Base-by-base conservation (phyloP, 2,113 vertebrate genomes). In the Tamias sibiricus region DNA sequence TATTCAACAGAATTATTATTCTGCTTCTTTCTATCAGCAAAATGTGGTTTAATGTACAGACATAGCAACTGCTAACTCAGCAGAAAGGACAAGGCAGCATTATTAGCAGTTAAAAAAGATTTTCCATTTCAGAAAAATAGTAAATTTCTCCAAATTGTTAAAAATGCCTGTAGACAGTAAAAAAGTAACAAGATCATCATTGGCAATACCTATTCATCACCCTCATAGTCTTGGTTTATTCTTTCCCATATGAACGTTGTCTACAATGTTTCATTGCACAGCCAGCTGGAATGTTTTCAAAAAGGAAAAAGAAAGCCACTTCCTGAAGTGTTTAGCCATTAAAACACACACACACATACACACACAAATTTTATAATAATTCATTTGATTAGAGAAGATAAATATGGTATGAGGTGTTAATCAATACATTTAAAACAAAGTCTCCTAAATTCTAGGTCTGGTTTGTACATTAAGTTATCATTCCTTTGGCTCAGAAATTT, bases 31-130 rank as follows among this genome's bases (percentile, higher is more conserved):
- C 82, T 52, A 52, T 95, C 91, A 95, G 42, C 93, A 77, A 94
- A 96, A 47, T 95, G 17, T 4, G 86, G 17, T 84, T 94, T 87
- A 86, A 28, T 96, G 94, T 5, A 6, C 8, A 71, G 95, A 8
- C 0, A 10, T 54, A 91, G 85, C 24, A 94, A 59, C 62, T 97
- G 86, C 97, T 92, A n/a, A 84, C 66, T 97, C 26, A 87, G 92
- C 93, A 91, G 77, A 69, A 97, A 94, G 14, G 28, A 72, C 72
- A 37, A 69, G 91, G 74, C 52, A 95, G 59, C 62, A 88, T 91
- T 95, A 24, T 22, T 30, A 79, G 80, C 49, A 94, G 96, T 98
- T 93, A 88, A 96, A 87, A 85, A 90, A 95, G 13, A 85, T 95
- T 94, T 87, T 6, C 87, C 80, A 74, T 59, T 92, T 80, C 76